Evolutionary conservation across 2,888 invertebrate species (phyloP), one percentile per base, ranked within the genome.

Genomic region (Malthinus flaveolus): DNA sequence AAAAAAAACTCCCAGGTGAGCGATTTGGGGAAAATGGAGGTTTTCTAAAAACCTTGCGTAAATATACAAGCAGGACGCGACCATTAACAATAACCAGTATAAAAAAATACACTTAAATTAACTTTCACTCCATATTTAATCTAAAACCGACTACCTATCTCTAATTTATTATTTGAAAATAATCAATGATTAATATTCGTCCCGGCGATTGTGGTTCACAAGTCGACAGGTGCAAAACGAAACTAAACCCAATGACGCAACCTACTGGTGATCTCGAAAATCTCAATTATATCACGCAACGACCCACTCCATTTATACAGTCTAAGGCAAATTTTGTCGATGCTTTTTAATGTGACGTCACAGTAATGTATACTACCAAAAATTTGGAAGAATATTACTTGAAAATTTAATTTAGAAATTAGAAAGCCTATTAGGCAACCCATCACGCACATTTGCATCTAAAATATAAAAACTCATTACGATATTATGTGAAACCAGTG

Each of bases 121-220:
- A 37, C 54, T 15, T 49, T 51, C 49, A 53, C 51, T 49, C 53
- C 56, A 59, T 59, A 42, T 53, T 61, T 8, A 9, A 33, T 23
- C 46, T 35, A 11, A 23, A 44, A 36, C 53, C 35, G 46, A 39
- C 39, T 13, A 45, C 52, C 39, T 32, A 48, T 55, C 47, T 15
- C 37, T 49, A 46, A 48, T 33, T 55, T 51, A 56, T 60, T 60
- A 52, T 42, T 45, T 35, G 36, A 48, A 51, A 70, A 71, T 72
- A 75, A 76, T 77, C 76, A 75, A 76, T 76, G 75, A 76, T 75
- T 75, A 75, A 76, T 76, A 72, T 75, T 75, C 73, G 72, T 70
- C 66, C 68, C 63, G 63, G 65, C 67, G 64, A 65, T 66, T 23
- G 66, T 65, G 69, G 69, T 64, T 68, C 63, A 51, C 61, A 59